Evolutionary conservation across 2,113 vertebrate genomes (phyloP), one percentile per base, ranked within the genome.

Genomic region (Microcebus ravelobensis): DNA sequence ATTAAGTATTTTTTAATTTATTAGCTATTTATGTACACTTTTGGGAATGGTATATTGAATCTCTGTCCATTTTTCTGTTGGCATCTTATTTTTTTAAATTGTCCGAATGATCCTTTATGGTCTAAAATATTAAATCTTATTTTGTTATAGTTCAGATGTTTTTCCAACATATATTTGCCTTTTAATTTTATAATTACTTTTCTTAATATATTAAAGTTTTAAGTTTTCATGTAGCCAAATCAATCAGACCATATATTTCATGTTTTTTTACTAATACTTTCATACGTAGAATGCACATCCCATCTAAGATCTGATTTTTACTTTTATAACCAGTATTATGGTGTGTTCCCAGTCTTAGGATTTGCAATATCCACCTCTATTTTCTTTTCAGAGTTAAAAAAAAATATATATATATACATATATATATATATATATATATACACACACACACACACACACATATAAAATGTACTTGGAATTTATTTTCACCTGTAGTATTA

Each of bases 131-230:
- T 91, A 45, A 71, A 80, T 70, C n/a, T 93, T 77, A 84, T 70
- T 91, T 76, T 94, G 21, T 81, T 20, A 52, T 48, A 73, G 18
- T 34, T 77, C 59, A 5, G 27, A 86, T 77, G 52, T 31, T 36
- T 70, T 55, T 25, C 18, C 20, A 36, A 68, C 71, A 27, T 71
- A 83, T 45, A 20, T 84, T 83, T 83, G 10, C 45, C 21, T 70
- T 76, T 93, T 74, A 65, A 91, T 59, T 94, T 91, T 83, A 39
- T 74, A 84, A 50, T 71, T 73, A 77, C 29, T 83, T 81, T 92
- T 76, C 13, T 85, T 63, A 50, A 74, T 4, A 59, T 80, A 20
- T 31, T 65, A 34, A 96, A 68, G 34, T 65, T 81, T 50, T 39
- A 85, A 71, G 71, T 88, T 89, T 77, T 90, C 31, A 42, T 39